Evolutionary conservation across 2,888 invertebrate genomes (phyloP).

Genomic region (Pheosia gnoma): DNA sequence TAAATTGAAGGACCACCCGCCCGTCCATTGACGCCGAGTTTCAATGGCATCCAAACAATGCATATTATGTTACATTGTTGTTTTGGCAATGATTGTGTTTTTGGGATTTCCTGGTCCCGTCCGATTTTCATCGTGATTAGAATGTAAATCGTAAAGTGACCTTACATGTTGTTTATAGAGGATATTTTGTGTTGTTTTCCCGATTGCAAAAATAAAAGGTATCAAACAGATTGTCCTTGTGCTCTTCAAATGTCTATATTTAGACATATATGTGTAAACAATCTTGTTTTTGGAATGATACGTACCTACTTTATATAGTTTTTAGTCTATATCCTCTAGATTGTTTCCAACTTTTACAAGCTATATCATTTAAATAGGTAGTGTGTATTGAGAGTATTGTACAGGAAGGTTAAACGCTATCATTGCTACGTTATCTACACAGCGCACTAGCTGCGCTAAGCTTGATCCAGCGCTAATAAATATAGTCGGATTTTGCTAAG

Average conservation of each 20-base stretch:
- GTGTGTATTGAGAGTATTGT: neutral
- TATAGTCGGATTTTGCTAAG: neutral
- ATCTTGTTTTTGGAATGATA: neutral
- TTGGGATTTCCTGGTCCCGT: conserved; percentile 25
- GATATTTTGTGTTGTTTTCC: neutral
- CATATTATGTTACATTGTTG: conserved; percentile 3
- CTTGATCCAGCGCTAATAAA: neutral
- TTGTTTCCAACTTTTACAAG: too few relatives aligned
- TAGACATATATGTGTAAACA: neutral
- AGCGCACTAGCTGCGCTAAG: neutral
- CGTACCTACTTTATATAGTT: too few relatives aligned
- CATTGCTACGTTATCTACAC: neutral
- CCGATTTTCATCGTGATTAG: conserved; percentile 23
- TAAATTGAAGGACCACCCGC: neutral
- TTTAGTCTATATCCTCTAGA: too few relatives aligned
- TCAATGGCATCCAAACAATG: neutral
- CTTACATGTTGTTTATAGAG: conserved; percentile 10
- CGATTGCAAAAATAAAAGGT: neutral
- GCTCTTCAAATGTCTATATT: neutral
- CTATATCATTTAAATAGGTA: neutral
- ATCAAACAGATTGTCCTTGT: neutral
- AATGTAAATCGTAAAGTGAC: conserved; percentile 16
- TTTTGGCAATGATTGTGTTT: conserved; percentile 16
- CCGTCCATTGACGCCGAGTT: neutral
- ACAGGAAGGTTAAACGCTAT: neutral